phyloP scores from a whole-genome alignment of 2,797 vertebrate genomes.

The Etheostoma nigrum region DNA sequence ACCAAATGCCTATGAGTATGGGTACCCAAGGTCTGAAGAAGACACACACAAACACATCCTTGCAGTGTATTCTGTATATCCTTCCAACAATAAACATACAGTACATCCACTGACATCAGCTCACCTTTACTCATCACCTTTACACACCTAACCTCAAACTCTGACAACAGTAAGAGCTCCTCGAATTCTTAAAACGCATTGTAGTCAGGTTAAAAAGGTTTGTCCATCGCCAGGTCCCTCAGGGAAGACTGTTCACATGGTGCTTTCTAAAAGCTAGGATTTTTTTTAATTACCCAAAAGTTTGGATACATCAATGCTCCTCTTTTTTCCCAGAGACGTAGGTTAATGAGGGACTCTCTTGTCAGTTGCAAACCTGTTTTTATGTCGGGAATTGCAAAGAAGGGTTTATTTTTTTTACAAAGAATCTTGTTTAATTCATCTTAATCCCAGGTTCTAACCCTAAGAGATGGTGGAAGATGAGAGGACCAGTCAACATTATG shows the following conservation, averaged over 20 bases:
- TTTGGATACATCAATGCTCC: slow-evolving; percentile 22
- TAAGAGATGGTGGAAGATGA: slow-evolving; percentile 26
- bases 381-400: slow-evolving; percentile 12
- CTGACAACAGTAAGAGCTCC: slow-evolving; percentile 13
- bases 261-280: not conserved
- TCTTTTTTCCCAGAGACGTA: slow-evolving; percentile 7
- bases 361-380: slow-evolving; percentile 13
- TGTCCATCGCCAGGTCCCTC: slow-evolving; percentile 6
- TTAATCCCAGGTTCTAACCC: slow-evolving; percentile 21
- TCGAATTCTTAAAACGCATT: slow-evolving; percentile 8
- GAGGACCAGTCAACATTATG: slow-evolving; percentile 8
- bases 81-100: not conserved
- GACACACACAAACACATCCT: slow-evolving; percentile 2
- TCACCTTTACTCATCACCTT: slow-evolving; percentile 25
- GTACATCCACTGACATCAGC: not conserved
- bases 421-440: slow-evolving; percentile 7
- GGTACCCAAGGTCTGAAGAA: not conserved
- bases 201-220: slow-evolving; percentile 30
- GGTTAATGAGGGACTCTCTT: slow-evolving; percentile 20
- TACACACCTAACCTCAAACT: not conserved
- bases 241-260: slow-evolving; percentile 1
- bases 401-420: not conserved
- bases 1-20: slow-evolving; percentile 59
- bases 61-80: not conserved
- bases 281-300: slow-evolving; percentile 8